Base-by-base conservation (phyloP, 2,113 vertebrate genomes). In the Pycnonotus jocosus region DNA sequence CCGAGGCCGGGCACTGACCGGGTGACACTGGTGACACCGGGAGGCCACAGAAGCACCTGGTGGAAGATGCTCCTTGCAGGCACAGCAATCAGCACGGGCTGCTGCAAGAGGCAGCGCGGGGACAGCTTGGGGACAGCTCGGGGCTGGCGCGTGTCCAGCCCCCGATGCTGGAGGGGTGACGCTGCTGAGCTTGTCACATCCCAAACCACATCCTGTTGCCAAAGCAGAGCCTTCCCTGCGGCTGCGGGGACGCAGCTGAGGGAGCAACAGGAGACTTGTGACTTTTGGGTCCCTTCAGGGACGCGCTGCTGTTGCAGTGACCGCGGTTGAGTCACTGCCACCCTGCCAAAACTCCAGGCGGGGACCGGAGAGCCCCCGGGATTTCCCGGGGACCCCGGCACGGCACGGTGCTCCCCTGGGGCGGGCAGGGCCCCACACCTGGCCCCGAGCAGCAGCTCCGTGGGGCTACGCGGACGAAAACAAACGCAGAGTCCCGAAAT, bases 141-240 rank as follows among this genome's bases (percentile, higher is more conserved):
- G 68, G 58, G 58, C 68, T 69, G 62, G 15, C 5, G 1, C 5
- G 0, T 0, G 8, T 42, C 76, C 77, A 22, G 31, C 6, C 60
- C 37, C 27, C 2, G 1, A 2, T 7, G 65, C 44, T 0, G 6
- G 22, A 31, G 58, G 44, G 86, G 25, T 57, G 81, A 64, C 7
- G 4, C 84, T n/a, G 73, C 90, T 28, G 44, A 50, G 48, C 61
- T 76, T 57, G 57, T 87, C 81, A 38, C 79, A 86, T 94, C 90
- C 95, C 88, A 80, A 86, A 82, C 85, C 88, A 80, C 90, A 92
- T 88, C 90, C 93, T 93, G 82, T 50, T 93, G 85, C 85, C 79
- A 51, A 68, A 92, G 91, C 44, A 25, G 40, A 71, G 61, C 70
- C 45, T 69, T 80, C 57, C 51, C 30, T 3, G 24, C 17, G 56